Conservation (phyloP, 92 coral and sea anemone species). For the Muricea muricata region DNA sequence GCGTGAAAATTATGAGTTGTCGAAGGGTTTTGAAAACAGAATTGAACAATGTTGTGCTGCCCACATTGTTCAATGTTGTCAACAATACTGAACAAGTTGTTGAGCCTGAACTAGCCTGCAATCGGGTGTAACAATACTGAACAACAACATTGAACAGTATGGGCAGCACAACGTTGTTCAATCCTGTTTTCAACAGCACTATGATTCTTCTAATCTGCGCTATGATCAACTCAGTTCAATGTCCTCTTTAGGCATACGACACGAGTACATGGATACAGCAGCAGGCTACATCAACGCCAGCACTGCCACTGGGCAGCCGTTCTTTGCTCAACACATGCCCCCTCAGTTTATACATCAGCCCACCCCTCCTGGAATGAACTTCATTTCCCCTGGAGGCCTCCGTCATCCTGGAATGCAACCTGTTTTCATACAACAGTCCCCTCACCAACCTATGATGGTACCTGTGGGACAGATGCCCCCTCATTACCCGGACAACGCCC, state of each 20-base stretch:
- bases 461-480: constrained; percentile 10
- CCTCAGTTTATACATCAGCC: constrained; percentile 1
- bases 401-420: constrained; percentile 36
- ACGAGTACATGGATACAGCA: not conserved
- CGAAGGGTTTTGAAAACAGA: no score
- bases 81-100: no score
- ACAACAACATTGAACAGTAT: no score
- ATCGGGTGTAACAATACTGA: no score
- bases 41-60: no score
- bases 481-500: not conserved
- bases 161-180: no score
- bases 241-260: not conserved
- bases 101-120: no score
- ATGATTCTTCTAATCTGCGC: no score
- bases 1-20: no score
- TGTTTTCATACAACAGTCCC: constrained; percentile 8
- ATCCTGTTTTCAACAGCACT: no score
- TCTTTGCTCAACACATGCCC: constrained; percentile 22
- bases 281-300: constrained; percentile 22
- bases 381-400: not conserved
- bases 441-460: constrained; percentile 20
- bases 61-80: no score
- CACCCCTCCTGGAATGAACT: constrained; percentile 7
- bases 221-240: not conserved
- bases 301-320: constrained; percentile 36